Percentiles rank a stretch among this genome's conserved stretches.
These are phyloP conservation scores for Diorhabda sublineata DNA, from an alignment of 1,140 invertebrate species.

Conservation along the genomic window DNA sequence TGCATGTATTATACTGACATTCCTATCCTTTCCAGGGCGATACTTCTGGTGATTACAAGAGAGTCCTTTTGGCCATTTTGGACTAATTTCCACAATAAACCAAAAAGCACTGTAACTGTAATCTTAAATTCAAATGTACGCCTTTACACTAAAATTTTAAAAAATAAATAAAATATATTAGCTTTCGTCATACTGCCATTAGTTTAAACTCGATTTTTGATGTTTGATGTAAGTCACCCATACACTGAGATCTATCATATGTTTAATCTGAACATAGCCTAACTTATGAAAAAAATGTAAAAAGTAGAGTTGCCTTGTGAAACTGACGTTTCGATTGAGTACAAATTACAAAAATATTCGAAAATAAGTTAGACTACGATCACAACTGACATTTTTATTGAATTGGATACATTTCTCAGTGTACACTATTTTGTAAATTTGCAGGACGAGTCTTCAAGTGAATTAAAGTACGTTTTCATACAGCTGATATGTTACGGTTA, in stretches of 20 bases:
- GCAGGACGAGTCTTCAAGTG: conserved; percentile 41
- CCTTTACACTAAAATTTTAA: conserved; percentile 19
- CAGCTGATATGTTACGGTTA: conserved; percentile 40
- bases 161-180: conserved; percentile 14
- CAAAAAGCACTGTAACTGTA: conserved; percentile 34
- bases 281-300: conserved; percentile 8
- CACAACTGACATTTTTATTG: neutral
- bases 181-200: conserved; percentile 38
- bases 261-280: neutral
- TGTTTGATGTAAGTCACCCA: conserved; percentile 12
- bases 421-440: conserved; percentile 34
- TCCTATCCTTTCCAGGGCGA: conserved; percentile 65
- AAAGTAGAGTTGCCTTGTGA: neutral
- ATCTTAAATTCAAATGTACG: conserved; percentile 23
- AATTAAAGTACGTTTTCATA: conserved; percentile 43
- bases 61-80: conserved; percentile 77
- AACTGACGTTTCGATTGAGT: neutral
- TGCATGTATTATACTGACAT: conserved; percentile 25
- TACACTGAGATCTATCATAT: neutral
- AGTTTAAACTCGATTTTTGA: conserved; percentile 18
- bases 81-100: conserved; percentile 50
- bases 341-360: conserved; percentile 4
- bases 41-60: conserved; percentile 89
- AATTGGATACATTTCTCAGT: neutral
- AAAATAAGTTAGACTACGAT: conserved; percentile 1